Conservation (phyloP, 2,113 vertebrate species). For the Danio rerio region DNA sequence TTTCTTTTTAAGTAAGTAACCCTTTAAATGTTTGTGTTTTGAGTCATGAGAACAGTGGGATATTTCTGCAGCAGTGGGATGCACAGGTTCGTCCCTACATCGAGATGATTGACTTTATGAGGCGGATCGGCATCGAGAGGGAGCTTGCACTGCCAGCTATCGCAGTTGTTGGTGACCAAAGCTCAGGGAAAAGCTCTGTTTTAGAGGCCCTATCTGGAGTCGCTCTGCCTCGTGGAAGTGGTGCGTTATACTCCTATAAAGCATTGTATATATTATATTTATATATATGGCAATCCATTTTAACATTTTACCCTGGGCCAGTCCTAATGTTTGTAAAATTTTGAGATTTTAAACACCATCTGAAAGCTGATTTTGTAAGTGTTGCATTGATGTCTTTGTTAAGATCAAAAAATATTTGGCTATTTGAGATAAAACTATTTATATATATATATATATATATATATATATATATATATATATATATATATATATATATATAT, state of each 20-base stretch:
- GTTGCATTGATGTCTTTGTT: no score
- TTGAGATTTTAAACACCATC: background rate
- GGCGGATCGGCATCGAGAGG: slow-evolving; percentile 57
- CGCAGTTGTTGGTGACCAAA: slow-evolving; percentile 66
- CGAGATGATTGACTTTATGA: slow-evolving; percentile 62
- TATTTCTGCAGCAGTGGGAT: slow-evolving; percentile 53
- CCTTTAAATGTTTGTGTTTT: background rate
- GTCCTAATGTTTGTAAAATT: no score
- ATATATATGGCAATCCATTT: no score
- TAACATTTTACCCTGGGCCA: no score
- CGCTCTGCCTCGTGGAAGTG: slow-evolving; percentile 64
- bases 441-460: no score
- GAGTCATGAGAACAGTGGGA: slow-evolving; percentile 29
- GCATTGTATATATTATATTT: no score
- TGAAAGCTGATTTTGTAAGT: background rate
- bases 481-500: no score
- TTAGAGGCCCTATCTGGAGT: slow-evolving; percentile 68
- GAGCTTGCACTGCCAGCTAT: slow-evolving; percentile 61
- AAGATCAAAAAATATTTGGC: no score
- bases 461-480: no score
- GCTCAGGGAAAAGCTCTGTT: slow-evolving; percentile 69
- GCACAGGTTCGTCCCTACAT: slow-evolving; percentile 58
- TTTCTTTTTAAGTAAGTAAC: no score
- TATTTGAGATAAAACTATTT: no score
- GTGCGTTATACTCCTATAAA: slow-evolving; percentile 39